These are phyloP conservation scores for Dendrolimus pini DNA, from an alignment of 2,888 invertebrate genomes.

Conservation along the genomic window DNA sequence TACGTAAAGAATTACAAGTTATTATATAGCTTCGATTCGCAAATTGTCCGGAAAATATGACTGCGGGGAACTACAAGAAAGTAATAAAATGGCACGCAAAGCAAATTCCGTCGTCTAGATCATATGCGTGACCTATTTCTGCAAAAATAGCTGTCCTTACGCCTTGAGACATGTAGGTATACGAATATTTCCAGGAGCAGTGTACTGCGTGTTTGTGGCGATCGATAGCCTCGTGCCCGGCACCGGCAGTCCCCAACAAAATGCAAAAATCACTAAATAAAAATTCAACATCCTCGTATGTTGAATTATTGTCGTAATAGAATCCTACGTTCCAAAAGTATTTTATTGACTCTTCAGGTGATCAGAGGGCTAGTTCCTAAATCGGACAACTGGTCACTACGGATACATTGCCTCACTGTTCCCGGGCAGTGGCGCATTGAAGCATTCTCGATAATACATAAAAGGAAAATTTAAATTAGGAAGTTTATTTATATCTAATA, in stretches of 20 bases:
- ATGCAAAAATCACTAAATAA: neutral
- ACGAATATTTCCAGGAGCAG: slow-evolving; percentile 17
- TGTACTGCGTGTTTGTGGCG: slow-evolving; percentile 36
- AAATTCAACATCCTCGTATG: neutral
- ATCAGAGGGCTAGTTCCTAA: too few relatives aligned
- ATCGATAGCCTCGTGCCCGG: slow-evolving; percentile 62
- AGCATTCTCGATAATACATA: too few relatives aligned
- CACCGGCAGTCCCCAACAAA: slow-evolving; percentile 40
- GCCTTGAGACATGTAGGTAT: slow-evolving; percentile 15
- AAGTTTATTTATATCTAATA: too few relatives aligned
- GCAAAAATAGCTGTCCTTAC: slow-evolving; percentile 12
- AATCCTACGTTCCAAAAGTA: neutral
- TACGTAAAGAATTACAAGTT: too few relatives aligned
- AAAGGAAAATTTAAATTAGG: too few relatives aligned
- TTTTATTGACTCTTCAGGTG: too few relatives aligned
- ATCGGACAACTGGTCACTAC: too few relatives aligned
- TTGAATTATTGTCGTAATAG: slow-evolving; percentile 6
- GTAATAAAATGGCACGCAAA: neutral
- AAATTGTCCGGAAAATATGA: neutral
- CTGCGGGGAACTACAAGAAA: neutral
- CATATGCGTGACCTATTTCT: slow-evolving; percentile 27
- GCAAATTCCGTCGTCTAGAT: slow-evolving; percentile 1
- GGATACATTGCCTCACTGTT: too few relatives aligned
- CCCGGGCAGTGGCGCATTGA: too few relatives aligned
- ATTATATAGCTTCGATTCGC: neutral